phyloP scores from a whole-genome alignment of 2,888 invertebrate species.

The Vanessa cardui region DNA sequence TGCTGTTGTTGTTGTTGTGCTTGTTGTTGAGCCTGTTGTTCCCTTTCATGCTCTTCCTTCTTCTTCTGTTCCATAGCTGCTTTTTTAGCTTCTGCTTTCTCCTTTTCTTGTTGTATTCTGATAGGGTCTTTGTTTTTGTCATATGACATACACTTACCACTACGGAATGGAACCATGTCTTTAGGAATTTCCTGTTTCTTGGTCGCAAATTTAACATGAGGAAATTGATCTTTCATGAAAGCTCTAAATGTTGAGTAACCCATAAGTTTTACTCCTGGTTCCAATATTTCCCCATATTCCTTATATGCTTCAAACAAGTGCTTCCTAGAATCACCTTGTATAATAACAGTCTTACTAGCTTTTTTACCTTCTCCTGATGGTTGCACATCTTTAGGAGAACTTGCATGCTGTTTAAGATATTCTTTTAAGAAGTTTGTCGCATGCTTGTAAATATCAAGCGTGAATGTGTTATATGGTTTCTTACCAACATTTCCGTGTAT shows the following conservation, averaged over 20 bases:
- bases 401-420: constrained; percentile 86
- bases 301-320: constrained; percentile 89
- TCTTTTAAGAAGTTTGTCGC: constrained; percentile 89
- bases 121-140: constrained; percentile 80
- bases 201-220: constrained; percentile 88
- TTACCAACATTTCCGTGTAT: constrained; percentile 91
- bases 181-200: constrained; percentile 79
- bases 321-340: constrained; percentile 84
- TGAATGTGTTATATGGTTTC: constrained; percentile 91
- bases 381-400: constrained; percentile 78
- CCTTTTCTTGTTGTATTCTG: constrained; percentile 76
- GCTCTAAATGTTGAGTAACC: constrained; percentile 91
- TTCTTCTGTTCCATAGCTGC: constrained; percentile 79
- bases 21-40: constrained; percentile 68
- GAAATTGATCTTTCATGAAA: constrained; percentile 92
- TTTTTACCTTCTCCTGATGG: constrained; percentile 78
- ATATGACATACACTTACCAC: constrained; percentile 80
- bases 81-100: constrained; percentile 78
- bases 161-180: constrained; percentile 78
- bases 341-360: constrained; percentile 75
- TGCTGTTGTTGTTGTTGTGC: constrained; percentile 66
- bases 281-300: constrained; percentile 87
- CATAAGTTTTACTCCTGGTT: constrained; percentile 88
- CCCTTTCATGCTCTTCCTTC: constrained; percentile 75
- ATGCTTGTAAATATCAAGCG: constrained; percentile 89